These are phyloP conservation scores for Lophotis ruficrista DNA, from an alignment of 2,113 vertebrate genomes.

Conservation along the genomic window DNA sequence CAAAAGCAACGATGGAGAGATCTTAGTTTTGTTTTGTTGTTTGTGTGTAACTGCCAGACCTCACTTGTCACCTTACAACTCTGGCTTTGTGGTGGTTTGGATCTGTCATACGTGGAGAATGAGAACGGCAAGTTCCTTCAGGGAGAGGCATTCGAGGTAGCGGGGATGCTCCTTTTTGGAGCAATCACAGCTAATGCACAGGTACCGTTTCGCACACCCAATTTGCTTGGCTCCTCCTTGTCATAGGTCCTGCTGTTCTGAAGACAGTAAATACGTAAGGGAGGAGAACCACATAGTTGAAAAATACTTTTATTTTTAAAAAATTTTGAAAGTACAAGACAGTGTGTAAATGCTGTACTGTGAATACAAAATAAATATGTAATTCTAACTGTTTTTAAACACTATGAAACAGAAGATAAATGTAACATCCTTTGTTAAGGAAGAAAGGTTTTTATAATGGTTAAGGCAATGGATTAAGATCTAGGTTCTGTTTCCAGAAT, in stretches of 20 bases:
- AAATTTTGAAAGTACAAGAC: neutral
- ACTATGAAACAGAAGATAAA: neutral
- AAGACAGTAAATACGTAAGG: neutral
- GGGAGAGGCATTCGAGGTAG: neutral
- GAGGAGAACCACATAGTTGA: neutral
- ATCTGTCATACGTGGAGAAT: neutral
- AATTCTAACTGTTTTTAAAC: neutral
- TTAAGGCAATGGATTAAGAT: neutral
- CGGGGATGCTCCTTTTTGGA: fast-evolving
- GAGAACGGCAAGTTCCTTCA: neutral
- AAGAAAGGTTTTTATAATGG: neutral
- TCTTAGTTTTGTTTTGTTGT: neutral
- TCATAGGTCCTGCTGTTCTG: neutral
- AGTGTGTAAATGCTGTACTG: neutral
- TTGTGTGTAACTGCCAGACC: neutral
- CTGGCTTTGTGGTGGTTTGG: neutral
- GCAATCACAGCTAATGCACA: neutral
- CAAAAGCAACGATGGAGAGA: neutral
- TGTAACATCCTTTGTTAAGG: neutral
- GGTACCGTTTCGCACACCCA: fast-evolving
- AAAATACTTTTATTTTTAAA: neutral
- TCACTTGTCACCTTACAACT: fast-evolving
- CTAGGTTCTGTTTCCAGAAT: neutral
- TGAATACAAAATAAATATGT: neutral
- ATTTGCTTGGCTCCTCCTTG: neutral